These are phyloP conservation scores for Dasyurus viverrinus DNA, from an alignment of 2,113 vertebrate species.

Conservation along the genomic window DNA sequence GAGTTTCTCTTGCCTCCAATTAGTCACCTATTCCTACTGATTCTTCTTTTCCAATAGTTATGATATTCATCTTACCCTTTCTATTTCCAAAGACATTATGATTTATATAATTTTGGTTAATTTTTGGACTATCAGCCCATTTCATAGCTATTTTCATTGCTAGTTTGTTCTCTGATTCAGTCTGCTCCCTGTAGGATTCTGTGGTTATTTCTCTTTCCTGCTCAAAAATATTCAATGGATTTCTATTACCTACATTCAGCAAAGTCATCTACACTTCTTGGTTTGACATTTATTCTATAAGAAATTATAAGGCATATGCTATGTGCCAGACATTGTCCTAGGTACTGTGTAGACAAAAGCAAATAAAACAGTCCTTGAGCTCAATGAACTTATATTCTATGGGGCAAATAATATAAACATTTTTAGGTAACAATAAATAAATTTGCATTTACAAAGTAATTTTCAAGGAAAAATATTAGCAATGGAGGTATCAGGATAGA, in stretches of 20 bases:
- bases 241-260: not conserved
- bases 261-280: not conserved
- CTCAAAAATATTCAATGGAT: not conserved
- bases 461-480: not conserved
- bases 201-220: not conserved
- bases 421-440: not conserved
- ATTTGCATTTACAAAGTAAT: not conserved
- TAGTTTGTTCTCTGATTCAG: not conserved
- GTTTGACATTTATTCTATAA: not conserved
- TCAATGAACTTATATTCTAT: not conserved
- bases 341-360: not conserved
- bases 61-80: not conserved
- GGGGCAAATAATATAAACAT: not conserved
- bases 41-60: not conserved
- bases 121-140: not conserved
- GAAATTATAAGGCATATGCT: not conserved
- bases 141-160: not conserved
- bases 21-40: not conserved
- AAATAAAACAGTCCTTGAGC: not conserved
- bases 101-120: not conserved
- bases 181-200: not conserved
- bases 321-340: not conserved
- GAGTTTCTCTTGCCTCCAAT: not conserved
- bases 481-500: not conserved
- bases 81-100: not conserved